A percentile compares a stretch with the other conserved stretches of the same genome.
These are phyloP conservation scores for Pseudochirops corinnae DNA, from an alignment of 2,797 vertebrate genomes.

Conservation along the genomic window DNA sequence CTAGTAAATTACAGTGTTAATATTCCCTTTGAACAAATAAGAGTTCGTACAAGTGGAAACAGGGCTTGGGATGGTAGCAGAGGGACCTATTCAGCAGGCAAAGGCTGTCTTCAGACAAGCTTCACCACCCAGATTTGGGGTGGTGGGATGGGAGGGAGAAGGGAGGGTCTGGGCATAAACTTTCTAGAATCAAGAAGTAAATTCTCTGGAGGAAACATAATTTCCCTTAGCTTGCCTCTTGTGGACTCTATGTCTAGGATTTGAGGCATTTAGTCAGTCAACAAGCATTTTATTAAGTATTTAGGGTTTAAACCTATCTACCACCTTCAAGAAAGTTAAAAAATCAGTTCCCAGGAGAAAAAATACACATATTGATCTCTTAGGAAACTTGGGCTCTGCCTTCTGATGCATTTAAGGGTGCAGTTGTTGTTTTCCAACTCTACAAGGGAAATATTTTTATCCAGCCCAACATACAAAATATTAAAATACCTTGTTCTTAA, in stretches of 20 bases:
- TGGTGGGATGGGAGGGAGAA: slow-evolving; percentile 41
- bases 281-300: slow-evolving; percentile 13
- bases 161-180: not conserved
- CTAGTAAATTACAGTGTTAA: slow-evolving; percentile 89
- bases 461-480: not conserved
- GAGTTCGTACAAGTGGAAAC: slow-evolving; percentile 81
- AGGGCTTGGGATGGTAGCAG: slow-evolving; percentile 82
- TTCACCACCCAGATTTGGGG: slow-evolving; percentile 70
- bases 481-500: not conserved
- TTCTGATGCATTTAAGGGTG: not conserved
- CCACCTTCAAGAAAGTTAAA: slow-evolving; percentile 74
- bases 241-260: slow-evolving; percentile 63
- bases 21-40: slow-evolving; percentile 88
- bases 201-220: not conserved
- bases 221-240: slow-evolving; percentile 44
- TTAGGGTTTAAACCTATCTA: slow-evolving; percentile 62
- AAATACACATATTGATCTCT: slow-evolving; percentile 67
- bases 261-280: not conserved
- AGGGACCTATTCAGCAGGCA: slow-evolving; percentile 83
- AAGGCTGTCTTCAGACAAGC: slow-evolving; percentile 80
- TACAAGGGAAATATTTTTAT: not conserved
- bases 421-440: not conserved
- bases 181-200: slow-evolving; percentile 35
- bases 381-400: not conserved
- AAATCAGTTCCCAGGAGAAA: slow-evolving; percentile 63